Percentiles rank a stretch among this genome's conserved stretches.
Conservation (phyloP, 2,113 vertebrate genomes). For the Willisornis vidua region DNA sequence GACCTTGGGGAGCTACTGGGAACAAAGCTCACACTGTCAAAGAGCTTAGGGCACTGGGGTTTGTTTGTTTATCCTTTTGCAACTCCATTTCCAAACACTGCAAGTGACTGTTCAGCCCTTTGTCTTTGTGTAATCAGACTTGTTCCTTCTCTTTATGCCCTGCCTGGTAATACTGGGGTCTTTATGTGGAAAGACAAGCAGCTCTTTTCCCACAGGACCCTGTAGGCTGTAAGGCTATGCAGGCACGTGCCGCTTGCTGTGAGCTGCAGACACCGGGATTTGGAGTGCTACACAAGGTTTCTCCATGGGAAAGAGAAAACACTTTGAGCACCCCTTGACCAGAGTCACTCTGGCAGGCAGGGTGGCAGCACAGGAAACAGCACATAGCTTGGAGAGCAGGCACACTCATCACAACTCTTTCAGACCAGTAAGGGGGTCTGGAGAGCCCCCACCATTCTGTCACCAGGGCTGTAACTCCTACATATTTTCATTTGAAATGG, state of each 20-base stretch:
- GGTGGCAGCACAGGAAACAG: background rate
- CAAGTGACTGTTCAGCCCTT: background rate
- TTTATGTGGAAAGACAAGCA: background rate
- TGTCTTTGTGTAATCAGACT: conserved; percentile 18
- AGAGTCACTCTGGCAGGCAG: background rate
- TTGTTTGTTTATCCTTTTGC: conserved; percentile 6
- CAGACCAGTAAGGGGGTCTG: background rate
- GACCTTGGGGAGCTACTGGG: background rate
- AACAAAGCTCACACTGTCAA: background rate
- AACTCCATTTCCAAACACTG: background rate
- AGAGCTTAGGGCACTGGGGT: background rate
- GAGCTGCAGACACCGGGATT: background rate
- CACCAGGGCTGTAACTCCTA: background rate
- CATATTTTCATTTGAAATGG: background rate
- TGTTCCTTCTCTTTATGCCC: background rate
- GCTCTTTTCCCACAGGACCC: background rate
- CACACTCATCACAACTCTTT: background rate
- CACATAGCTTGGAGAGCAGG: background rate
- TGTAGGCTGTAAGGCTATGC: background rate
- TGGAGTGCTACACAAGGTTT: background rate
- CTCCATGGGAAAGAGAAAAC: background rate
- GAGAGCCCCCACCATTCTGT: accelerated
- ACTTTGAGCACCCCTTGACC: background rate
- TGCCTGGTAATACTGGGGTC: background rate
- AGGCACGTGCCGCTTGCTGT: background rate